Base-by-base conservation (phyloP, 2,888 invertebrate species). In the Aporophyla lueneburgensis region DNA sequence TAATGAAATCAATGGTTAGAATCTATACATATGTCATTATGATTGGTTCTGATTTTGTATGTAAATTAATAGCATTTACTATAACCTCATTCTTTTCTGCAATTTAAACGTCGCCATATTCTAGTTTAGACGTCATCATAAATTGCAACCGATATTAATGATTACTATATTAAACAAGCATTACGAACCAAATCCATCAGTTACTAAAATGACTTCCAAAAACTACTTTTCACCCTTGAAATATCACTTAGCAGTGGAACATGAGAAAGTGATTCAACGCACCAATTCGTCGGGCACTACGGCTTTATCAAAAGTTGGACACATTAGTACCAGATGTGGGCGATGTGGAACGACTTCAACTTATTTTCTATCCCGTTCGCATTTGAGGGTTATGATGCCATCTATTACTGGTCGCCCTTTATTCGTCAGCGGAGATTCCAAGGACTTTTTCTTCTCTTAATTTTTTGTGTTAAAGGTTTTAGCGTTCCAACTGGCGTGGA, bases 291-390 rank as follows among this genome's bases (percentile, higher is more conserved):
- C 88, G 92, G 86, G 88, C 84, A 85, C 83, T 87, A 92, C 88
- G 91, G 92, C 93, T 93, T 91, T 93, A 93, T 93, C 93, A 93
- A 93, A 93, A 93, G 92, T 93, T 93, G 91, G 92, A 91, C 91
- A 91, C 93, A 93, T 93, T 93, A 92, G 87, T 88, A 85, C 89
- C 93, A 93, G 91, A 91, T 93, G 93, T 86, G 93, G 87, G 91
- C 92, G 80, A 85, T 86, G 87, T 88, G 88, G 81, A 87, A 88
- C 91, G 89, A 87, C 88, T 89, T 88, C 82, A 84, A 90, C 78
- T 92, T 92, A 91, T 93, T 92, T 90, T 91, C 86, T 90, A 91
- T 92, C 89, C 87, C 86, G 85, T 76, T 81, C 78, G 71, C 83
- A 84, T 81, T 80, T 83, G 85, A 85, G 87, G 89, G 87, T 91